Evolutionary conservation across 2,888 invertebrate species (phyloP).

Genomic region (Endomychus coccineus): DNA sequence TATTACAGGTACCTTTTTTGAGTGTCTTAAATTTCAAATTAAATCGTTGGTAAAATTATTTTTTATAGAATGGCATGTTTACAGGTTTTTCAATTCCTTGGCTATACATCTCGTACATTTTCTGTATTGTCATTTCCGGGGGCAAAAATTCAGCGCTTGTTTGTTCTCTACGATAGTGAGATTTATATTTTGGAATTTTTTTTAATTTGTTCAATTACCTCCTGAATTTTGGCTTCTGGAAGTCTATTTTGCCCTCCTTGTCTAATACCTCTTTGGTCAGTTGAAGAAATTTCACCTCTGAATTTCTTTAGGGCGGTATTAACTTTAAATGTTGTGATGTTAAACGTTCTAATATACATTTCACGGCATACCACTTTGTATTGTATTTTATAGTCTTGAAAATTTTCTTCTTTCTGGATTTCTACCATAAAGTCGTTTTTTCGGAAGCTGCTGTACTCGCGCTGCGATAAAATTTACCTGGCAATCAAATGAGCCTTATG

Average conservation of each 20-base stretch:
- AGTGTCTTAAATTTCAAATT: slow-evolving; percentile 19
- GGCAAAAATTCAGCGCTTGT: slow-evolving; percentile 17
- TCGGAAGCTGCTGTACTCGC: slow-evolving; percentile 12
- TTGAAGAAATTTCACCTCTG: slow-evolving; percentile 11
- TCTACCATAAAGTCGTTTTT: slow-evolving; percentile 17
- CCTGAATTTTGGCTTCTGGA: slow-evolving; percentile 9
- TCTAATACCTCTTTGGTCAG: slow-evolving; percentile 16
- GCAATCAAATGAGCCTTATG: slow-evolving; percentile 17
- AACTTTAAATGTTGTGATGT: slow-evolving; percentile 14
- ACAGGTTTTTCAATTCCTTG: slow-evolving; percentile 11
- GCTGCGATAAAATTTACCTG: slow-evolving; percentile 21
- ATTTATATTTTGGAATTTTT: slow-evolving; percentile 12
- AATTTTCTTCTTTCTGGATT: slow-evolving; percentile 11
- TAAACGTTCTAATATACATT: slow-evolving; percentile 17
- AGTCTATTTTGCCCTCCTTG: slow-evolving; percentile 17
- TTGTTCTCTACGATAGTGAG: slow-evolving; percentile 14
- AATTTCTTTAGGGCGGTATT: slow-evolving; percentile 21
- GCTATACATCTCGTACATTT: slow-evolving; percentile 19
- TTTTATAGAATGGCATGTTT: slow-evolving; percentile 12
- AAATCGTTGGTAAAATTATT: slow-evolving; percentile 19
- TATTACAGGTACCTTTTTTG: slow-evolving; percentile 21
- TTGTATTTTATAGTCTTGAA: slow-evolving; percentile 6
- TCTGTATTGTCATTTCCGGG: slow-evolving; percentile 16
- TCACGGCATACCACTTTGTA: slow-evolving; percentile 14
- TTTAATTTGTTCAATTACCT: slow-evolving; percentile 10